Evolutionary conservation across 92 coral and sea anemone genomes (phyloP), one percentile per base, ranked within the genome.

Genomic region (Siderastrea siderea): DNA sequence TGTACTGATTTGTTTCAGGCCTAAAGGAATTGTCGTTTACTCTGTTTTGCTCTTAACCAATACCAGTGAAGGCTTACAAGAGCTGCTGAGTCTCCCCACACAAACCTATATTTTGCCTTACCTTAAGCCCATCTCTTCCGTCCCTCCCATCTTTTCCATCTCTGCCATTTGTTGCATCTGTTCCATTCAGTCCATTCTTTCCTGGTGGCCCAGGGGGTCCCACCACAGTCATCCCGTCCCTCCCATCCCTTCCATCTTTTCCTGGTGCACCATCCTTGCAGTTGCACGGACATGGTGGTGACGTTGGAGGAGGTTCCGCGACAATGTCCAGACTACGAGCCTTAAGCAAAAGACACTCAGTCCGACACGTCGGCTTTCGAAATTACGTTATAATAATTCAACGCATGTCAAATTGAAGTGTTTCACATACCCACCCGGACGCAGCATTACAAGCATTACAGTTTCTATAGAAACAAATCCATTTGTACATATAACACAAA

Each of bases 221-320:
- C 61, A 78, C 81, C 47, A 90, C 73, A 6, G 90, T 90, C 82
- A 85, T 26, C 58, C 93, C 93, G 58, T 90, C 93, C 13, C 93
- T 87, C 43, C 93, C 93, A 26, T 90, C 93, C 73, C 90, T 84
- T 9, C 93, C 93, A 50, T 87, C 90, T 74, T 77, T 82, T 49
- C 93, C 93, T n/a, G 93, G 90, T 4, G 50, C 57, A 52, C 93
- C 93, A 64, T 90, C 93, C 46, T 85, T 90, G 86, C 93, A 90
- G 44, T 81, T 72, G 13, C 87, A 71, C 6, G 82, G 82, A n/a
- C 89, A 85, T n/a, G 78, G 70, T 4, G 86, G 77, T 7, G 78
- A 57, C 17, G 86, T 72, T 50, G 93, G 93, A 3, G 93, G 82
- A 15, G 93, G 93, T 51, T 90, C 93, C 45, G 81, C 14, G 2